Evolutionary conservation across 1,140 invertebrate genomes (phyloP).

Genomic region (Orius insidiosus): DNA sequence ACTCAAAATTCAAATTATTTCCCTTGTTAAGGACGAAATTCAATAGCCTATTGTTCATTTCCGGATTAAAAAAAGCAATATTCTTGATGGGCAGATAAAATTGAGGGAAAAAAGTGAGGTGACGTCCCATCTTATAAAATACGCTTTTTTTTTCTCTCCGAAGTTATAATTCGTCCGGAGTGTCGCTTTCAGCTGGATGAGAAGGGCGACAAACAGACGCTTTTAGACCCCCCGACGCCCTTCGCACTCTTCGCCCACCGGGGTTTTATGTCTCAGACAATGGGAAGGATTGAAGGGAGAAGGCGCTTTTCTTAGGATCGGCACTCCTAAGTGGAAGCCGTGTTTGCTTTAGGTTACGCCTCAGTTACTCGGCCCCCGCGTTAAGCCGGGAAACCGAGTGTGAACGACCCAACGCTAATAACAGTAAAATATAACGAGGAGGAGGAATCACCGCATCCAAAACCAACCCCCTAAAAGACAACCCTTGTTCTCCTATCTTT

Average conservation of each 20-base stretch:
- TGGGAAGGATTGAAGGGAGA: not conserved
- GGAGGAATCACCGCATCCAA: too few relatives aligned
- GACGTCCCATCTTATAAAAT: too few relatives aligned
- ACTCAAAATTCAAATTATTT: too few relatives aligned
- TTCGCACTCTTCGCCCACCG: not conserved
- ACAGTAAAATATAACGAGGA: conserved; percentile 11
- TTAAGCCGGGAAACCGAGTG: conserved; percentile 10
- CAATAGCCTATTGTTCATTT: too few relatives aligned
- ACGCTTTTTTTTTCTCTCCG: too few relatives aligned
- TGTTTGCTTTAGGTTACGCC: conserved; percentile 10
- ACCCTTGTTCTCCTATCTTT: too few relatives aligned
- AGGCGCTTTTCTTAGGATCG: not conserved
- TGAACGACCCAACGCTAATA: conserved; percentile 9
- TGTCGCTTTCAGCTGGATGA: conserved; percentile 11
- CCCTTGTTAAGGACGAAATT: too few relatives aligned
- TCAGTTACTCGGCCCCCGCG: not conserved
- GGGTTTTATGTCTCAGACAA: not conserved
- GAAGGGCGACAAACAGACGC: conserved; percentile 11
- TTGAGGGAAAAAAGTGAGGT: too few relatives aligned
- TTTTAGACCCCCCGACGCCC: conserved; percentile 2
- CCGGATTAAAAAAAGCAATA: too few relatives aligned
- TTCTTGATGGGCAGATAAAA: too few relatives aligned
- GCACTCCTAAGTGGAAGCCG: conserved; percentile 1
- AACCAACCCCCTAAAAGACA: too few relatives aligned
- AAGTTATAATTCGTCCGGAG: conserved; percentile 9